phyloP scores from a whole-genome alignment of 2,113 vertebrate species.

The Pangasianodon gigas region DNA sequence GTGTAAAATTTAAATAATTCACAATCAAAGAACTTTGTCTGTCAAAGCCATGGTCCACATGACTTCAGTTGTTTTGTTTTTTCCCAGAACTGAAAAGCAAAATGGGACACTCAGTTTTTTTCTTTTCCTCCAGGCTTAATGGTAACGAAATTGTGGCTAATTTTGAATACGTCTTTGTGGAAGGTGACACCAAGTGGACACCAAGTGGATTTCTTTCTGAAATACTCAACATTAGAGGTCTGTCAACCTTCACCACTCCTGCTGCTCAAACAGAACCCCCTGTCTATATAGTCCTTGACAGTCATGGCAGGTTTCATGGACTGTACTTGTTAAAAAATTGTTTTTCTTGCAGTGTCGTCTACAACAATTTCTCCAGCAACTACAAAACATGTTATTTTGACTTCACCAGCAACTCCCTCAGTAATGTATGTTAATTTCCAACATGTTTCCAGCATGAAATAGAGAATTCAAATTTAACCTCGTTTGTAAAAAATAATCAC shows the following conservation, averaged over 20 bases:
- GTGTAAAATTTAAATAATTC: no score
- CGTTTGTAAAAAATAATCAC: not conserved
- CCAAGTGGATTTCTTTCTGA: not conserved
- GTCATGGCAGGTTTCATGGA: no score
- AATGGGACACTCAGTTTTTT: no score
- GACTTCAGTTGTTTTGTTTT: no score
- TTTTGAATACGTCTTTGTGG: conserved; percentile 23
- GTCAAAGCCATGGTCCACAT: no score
- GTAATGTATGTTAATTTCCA: not conserved
- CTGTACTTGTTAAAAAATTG: no score
- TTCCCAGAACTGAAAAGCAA: no score
- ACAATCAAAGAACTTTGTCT: no score
- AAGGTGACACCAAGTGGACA: conserved; percentile 2
- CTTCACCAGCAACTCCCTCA: no score
- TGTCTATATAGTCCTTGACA: not conserved
- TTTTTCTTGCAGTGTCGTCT: no score
- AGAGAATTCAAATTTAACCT: not conserved
- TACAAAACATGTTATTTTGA: no score
- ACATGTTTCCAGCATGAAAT: not conserved
- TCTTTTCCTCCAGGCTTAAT: conserved; percentile 10
- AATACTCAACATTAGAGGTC: conserved; percentile 17
- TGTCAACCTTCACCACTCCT: not conserved
- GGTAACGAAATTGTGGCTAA: conserved; percentile 3
- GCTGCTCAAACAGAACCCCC: not conserved
- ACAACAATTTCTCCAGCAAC: no score